phyloP scores from a whole-genome alignment of 2,888 invertebrate species.

The Brachynemurus nebulosus region DNA sequence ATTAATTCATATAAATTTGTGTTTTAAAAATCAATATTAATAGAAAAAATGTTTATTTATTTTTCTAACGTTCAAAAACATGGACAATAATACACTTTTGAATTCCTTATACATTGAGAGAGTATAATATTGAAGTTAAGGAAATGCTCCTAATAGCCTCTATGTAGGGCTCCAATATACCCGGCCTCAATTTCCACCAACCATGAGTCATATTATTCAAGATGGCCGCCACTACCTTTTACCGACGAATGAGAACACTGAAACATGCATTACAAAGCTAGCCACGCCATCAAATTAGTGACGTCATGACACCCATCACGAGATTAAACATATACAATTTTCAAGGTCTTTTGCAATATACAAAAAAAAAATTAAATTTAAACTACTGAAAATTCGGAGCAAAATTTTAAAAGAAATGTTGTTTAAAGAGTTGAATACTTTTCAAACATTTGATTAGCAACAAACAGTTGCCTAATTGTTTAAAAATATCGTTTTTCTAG shows the following conservation, averaged over 20 bases:
- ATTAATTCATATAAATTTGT: neutral
- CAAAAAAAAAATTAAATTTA: conserved; percentile 1
- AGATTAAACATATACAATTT: conserved; percentile 29
- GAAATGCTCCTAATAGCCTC: conserved; percentile 46
- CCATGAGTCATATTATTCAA: conserved; percentile 49
- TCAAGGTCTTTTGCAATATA: conserved; percentile 28
- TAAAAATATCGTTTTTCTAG: neutral
- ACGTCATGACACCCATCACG: conserved; percentile 29
- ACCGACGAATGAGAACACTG: conserved; percentile 29
- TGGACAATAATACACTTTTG: conserved; percentile 1
- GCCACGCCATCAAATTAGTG: conserved; percentile 31
- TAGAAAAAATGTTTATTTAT: neutral
- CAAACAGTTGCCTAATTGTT: neutral
- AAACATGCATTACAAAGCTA: conserved; percentile 26
- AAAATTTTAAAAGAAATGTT: too few relatives aligned
- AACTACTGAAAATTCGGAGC: too few relatives aligned
- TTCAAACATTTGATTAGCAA: neutral
- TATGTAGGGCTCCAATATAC: conserved; percentile 40
- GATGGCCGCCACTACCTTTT: conserved; percentile 41
- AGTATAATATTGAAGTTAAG: conserved; percentile 15
- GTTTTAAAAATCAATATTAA: neutral
- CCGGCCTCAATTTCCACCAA: conserved; percentile 46
- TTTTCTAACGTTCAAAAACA: neutral
- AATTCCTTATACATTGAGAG: conserved; percentile 2
- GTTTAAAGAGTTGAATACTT: too few relatives aligned